Percentiles rank a stretch among this genome's conserved stretches.
Evolutionary conservation across 2,797 vertebrate genomes (phyloP).

Genomic region (Heteromormyrus szaboi): DNA sequence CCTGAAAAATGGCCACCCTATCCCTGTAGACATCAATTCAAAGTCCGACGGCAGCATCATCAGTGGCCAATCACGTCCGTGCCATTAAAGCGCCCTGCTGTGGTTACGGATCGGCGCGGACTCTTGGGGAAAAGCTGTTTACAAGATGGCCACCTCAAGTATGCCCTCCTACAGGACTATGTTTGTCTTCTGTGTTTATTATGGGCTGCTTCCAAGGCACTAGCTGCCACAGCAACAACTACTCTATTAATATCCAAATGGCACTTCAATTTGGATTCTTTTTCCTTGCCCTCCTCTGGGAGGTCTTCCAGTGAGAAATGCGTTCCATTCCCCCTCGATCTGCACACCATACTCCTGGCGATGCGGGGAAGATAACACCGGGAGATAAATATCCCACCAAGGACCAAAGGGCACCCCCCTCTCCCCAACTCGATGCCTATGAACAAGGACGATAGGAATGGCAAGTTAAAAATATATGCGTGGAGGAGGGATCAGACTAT

Average conservation of each 20-base stretch:
- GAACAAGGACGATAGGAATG: not conserved
- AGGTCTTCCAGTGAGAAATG: not conserved
- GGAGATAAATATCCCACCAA: not conserved
- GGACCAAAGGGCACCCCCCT: not conserved
- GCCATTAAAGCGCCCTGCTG: not conserved
- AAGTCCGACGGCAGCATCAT: not conserved
- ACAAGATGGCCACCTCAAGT: not conserved
- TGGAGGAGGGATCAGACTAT: not conserved
- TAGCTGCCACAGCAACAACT: not conserved
- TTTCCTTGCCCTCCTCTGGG: not conserved
- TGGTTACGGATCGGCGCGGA: not conserved
- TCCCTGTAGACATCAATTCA: not conserved
- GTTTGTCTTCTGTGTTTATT: not conserved
- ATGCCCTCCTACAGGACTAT: not conserved
- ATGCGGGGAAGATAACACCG: not conserved
- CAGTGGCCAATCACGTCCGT: not conserved
- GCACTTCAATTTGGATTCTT: not conserved
- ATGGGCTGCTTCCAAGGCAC: not conserved
- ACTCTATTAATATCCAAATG: constrained; percentile 16
- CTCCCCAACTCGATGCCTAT: not conserved
- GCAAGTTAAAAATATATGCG: not conserved
- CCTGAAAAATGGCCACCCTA: not conserved
- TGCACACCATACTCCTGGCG: not conserved
- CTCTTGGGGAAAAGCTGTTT: not conserved
- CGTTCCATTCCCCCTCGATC: not conserved